Evolutionary conservation across 1,140 invertebrate species (phyloP).

Genomic region (Orius insidiosus): DNA sequence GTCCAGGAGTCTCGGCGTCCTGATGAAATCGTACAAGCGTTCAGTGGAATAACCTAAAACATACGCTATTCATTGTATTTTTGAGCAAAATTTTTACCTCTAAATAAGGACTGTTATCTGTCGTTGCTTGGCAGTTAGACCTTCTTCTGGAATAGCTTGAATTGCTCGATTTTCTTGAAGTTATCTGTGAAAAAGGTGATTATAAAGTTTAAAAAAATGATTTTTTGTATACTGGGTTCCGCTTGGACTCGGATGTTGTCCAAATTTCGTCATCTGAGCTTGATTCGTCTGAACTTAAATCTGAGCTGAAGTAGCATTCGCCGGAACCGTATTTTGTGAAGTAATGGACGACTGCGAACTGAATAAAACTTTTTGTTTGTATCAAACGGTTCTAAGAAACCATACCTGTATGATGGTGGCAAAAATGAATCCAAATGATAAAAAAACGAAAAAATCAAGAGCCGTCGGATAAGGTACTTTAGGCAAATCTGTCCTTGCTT

Average conservation of each 20-base stretch:
- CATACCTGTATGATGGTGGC: constrained; percentile 62
- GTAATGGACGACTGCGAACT: constrained; percentile 76
- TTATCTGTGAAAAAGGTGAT: neutral
- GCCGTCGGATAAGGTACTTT: constrained; percentile 78
- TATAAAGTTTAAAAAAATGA: neutral
- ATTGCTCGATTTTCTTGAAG: neutral
- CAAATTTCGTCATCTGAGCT: constrained; percentile 36
- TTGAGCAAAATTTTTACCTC: no score
- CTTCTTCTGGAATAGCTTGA: neutral
- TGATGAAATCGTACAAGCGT: constrained; percentile 26
- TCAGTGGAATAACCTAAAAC: constrained; percentile 34
- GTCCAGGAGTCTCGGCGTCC: constrained; percentile 18
- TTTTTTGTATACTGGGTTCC: neutral
- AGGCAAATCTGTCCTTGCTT: constrained; percentile 67
- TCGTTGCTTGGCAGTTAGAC: neutral
- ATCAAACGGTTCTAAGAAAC: no score
- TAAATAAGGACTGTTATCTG: no score
- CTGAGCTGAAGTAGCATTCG: constrained; percentile 59
- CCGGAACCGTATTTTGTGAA: constrained; percentile 80
- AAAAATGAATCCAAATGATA: constrained; percentile 74
- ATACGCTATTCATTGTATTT: no score
- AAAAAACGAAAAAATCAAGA: constrained; percentile 70
- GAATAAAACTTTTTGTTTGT: no score
- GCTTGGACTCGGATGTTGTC: constrained; percentile 14
- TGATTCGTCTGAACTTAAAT: constrained; percentile 39